phyloP scores from a whole-genome alignment of 2,113 vertebrate species.

The Callocephalon fimbriatum region DNA sequence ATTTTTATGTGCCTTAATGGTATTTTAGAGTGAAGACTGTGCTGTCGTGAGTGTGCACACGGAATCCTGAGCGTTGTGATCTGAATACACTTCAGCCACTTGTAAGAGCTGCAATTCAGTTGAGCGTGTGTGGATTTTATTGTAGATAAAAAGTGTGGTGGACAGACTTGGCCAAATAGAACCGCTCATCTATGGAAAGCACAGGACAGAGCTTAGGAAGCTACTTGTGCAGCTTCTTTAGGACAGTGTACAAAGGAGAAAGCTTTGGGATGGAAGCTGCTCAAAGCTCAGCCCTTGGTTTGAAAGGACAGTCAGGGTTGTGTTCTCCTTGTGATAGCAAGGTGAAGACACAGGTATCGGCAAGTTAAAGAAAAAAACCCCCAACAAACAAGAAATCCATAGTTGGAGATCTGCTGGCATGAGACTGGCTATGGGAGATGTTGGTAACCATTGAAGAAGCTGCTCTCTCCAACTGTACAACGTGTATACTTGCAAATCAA shows the following conservation, averaged over 20 bases:
- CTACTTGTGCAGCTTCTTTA: background rate
- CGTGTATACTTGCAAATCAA: background rate
- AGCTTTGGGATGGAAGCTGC: background rate
- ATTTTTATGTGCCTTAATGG: constrained; percentile 18
- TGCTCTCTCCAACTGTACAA: background rate
- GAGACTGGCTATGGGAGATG: background rate
- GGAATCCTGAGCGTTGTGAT: background rate
- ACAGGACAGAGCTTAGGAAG: background rate
- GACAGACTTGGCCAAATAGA: background rate
- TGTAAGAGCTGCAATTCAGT: background rate
- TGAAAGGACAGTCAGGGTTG: background rate
- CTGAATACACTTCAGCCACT: background rate
- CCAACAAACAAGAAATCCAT: background rate
- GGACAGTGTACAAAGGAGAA: background rate
- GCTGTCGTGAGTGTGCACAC: rapidly evolving
- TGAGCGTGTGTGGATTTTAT: background rate
- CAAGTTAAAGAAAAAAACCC: background rate
- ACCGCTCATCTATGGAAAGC: background rate
- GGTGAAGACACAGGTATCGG: background rate
- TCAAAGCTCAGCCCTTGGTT: background rate
- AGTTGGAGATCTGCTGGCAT: background rate
- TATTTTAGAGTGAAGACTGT: background rate
- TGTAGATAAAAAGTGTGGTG: background rate
- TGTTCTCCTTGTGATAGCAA: background rate
- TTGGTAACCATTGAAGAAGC: background rate